phyloP scores from a whole-genome alignment of 2,888 invertebrate species.

The Pharmacophagus antenor region DNA sequence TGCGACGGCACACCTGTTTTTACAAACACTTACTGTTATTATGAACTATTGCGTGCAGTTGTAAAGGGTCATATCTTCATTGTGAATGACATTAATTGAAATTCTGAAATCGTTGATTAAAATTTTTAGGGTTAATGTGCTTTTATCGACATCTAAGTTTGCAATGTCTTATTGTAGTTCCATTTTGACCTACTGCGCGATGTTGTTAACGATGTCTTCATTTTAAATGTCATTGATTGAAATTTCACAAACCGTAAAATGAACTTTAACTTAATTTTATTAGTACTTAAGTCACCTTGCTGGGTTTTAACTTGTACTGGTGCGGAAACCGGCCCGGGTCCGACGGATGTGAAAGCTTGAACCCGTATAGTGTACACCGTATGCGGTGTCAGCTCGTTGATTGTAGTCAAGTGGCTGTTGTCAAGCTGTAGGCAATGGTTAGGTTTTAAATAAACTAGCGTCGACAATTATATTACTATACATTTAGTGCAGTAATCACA shows the following conservation, averaged over 20 bases:
- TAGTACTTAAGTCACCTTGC: slow-evolving; percentile 86
- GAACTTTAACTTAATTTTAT: no score
- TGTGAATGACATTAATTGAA: no score
- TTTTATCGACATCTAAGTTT: no score
- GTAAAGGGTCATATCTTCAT: no score
- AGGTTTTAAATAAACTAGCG: not conserved
- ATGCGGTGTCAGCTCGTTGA: slow-evolving; percentile 94
- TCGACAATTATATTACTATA: no score
- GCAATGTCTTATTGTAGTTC: no score
- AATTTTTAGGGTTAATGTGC: no score
- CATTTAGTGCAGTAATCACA: no score
- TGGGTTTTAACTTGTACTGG: slow-evolving; percentile 99
- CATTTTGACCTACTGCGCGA: no score
- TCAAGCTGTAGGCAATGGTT: slow-evolving; percentile 80
- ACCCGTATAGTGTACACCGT: slow-evolving; percentile 97
- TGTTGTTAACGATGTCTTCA: not conserved
- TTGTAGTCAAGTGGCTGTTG: slow-evolving; percentile 94
- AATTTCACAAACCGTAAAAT: not conserved
- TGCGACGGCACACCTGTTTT: slow-evolving; percentile 95
- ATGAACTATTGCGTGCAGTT: no score
- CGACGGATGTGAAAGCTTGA: slow-evolving; percentile 95
- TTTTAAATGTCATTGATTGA: no score
- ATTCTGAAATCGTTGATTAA: no score
- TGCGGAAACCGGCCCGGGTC: slow-evolving; percentile 95
- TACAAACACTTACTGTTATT: not conserved